phyloP scores from a whole-genome alignment of 2,888 invertebrate genomes.

The Acheta domesticus region DNA sequence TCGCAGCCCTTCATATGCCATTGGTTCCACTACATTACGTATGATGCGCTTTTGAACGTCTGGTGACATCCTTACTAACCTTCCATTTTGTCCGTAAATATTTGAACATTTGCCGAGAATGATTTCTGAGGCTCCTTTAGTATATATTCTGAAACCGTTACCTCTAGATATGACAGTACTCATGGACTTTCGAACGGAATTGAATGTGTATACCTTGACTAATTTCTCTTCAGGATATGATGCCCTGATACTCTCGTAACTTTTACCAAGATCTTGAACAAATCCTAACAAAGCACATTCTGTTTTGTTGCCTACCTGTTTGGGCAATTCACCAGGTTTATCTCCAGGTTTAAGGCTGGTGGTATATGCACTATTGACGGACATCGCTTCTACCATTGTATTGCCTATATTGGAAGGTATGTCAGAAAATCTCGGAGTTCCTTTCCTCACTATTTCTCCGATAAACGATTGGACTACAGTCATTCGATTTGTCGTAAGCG shows the following conservation, averaged over 20 bases:
- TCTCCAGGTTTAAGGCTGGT: constrained; percentile 51
- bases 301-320: constrained; percentile 65
- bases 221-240: constrained; percentile 55
- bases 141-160: constrained; percentile 54
- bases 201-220: constrained; percentile 57
- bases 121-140: constrained; percentile 64
- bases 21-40: constrained; percentile 41
- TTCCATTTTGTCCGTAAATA: constrained; percentile 45
- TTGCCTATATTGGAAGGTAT: constrained; percentile 52
- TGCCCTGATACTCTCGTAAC: constrained; percentile 56
- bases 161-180: constrained; percentile 55
- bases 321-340: constrained; percentile 49
- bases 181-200: constrained; percentile 64
- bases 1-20: constrained; percentile 51
- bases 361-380: constrained; percentile 60
- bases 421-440: constrained; percentile 49
- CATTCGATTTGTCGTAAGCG: constrained; percentile 62
- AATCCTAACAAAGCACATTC: constrained; percentile 64
- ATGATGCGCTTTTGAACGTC: constrained; percentile 39
- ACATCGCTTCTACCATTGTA: constrained; percentile 52
- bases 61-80: constrained; percentile 38
- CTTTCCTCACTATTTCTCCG: constrained; percentile 48
- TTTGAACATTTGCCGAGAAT: constrained; percentile 54
- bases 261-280: constrained; percentile 55
- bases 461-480: constrained; percentile 57